Base-by-base conservation (phyloP, 2,797 vertebrate genomes). In the Peromyscus melanophrys region DNA sequence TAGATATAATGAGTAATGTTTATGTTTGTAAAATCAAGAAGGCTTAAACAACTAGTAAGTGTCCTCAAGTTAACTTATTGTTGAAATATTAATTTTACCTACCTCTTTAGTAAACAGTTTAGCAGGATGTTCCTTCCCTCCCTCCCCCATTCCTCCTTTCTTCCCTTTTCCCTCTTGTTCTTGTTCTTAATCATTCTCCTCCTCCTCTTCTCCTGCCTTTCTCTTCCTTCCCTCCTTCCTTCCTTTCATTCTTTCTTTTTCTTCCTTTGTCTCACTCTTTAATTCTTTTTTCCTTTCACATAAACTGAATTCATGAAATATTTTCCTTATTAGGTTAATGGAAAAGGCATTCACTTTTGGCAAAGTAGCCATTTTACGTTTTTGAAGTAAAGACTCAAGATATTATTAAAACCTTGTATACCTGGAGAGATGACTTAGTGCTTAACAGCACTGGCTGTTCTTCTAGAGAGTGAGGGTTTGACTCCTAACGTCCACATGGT, bases 41-140 rank as follows among this genome's bases (percentile, higher is more conserved):
- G 17, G 2, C 4, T n/a, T 55, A 80, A 80, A 80, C 34, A n/a
- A 80, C 31, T 78, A 78, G 34, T 9, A 31, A 49, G 63, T 43
- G 3, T 55, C 12, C 65, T 82, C 19, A 19, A 29, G 11, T 69
- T 37, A 71, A 89, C 49, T 84, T 71, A 75, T 80, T n/a, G 59
- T 46, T 94, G 69, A 69, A 55, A 31, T 82, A 83, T 67, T 85
- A 89, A 89, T 76, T 94, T 95, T 46, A 61, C 69, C 5, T 71
- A 77, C 19, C 11, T 27, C 21, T 37, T 81, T 40, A 8, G 21
- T 81, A 65, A 25, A 81, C 77, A 55, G 34, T 78, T 52, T 21
- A 78, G 1, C 34, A 10, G 34, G 17, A 34, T 21, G 17, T 55
- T 10, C 6, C 21, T n/a, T 82, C 12, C 55, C 12, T 59, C 31